These are phyloP conservation scores for Drosophila ficusphila DNA, from an alignment of 1,140 invertebrate species.

Conservation along the genomic window DNA sequence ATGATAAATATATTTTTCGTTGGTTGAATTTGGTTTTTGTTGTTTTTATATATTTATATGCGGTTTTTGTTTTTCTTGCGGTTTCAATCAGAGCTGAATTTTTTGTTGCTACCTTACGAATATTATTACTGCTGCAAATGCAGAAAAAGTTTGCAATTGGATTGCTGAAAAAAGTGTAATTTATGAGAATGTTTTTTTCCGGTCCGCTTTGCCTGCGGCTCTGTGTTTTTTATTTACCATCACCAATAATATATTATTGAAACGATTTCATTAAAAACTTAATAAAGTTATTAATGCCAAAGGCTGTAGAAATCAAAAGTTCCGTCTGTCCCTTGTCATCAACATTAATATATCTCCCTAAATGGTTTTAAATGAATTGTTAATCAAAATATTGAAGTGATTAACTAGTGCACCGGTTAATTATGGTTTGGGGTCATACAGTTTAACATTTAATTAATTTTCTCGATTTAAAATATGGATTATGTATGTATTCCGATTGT, in stretches of 20 bases:
- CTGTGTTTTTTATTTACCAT: background rate
- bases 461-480: conserved; percentile 8
- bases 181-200: conserved; percentile 7
- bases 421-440: conserved; percentile 17
- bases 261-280: conserved; percentile 51
- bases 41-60: conserved; percentile 22
- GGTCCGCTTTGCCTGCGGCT: background rate
- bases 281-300: conserved; percentile 71
- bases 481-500: background rate
- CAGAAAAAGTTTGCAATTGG: conserved; percentile 58
- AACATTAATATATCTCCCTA: conserved; percentile 27
- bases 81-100: background rate
- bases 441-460: conserved; percentile 28
- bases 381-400: conserved; percentile 55
- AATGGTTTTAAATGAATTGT: conserved; percentile 60
- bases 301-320: conserved; percentile 29
- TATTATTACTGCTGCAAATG: conserved; percentile 59
- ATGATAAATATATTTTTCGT: conserved; percentile 2
- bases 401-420: conserved; percentile 46
- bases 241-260: conserved; percentile 56
- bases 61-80: conserved; percentile 21
- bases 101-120: conserved; percentile 7
- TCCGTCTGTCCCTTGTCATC: background rate
- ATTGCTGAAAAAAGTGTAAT: conserved; percentile 37
- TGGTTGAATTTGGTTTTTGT: background rate